Base-by-base conservation (phyloP, 1,140 invertebrate genomes). In the Drosophila repletoides region DNA sequence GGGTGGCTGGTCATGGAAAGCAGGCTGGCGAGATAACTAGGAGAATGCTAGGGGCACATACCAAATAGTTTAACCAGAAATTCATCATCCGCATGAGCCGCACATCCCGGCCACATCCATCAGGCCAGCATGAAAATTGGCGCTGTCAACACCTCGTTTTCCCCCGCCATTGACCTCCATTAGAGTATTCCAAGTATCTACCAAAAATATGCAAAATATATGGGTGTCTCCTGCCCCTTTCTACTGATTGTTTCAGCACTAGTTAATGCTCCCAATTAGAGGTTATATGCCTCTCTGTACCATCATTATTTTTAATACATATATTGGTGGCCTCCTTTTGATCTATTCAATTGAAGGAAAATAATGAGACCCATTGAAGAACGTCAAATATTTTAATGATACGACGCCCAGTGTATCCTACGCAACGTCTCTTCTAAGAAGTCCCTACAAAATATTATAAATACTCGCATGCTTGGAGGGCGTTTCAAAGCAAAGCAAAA, bases 1-100 rank as follows among this genome's bases (percentile, higher is more conserved):
- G 34, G 14, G 6, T 1, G 5, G n/a, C 15, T 1, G 36, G 10
- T 1, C 5, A 15, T 14, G 2, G 9, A 17, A 1, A 5, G 12
- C 17, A n/a, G n/a, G 21, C 9, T 26, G 21, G 5, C 6, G 19
- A n/a, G 36, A n/a, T 19, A 7, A 14, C 2, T 5, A 15, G 22
- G 2, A 24, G 1, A 12, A 6, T 24, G 6, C 5, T n/a, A n/a
- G 9, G 24, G 41, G 45, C 36, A 48, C 22, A 29, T 40, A 59
- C 71, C 80, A 75, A 86, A 84, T 84, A 86, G 79, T 84, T 84
- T 86, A 86, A 80, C 71, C 80, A 75, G 66, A 75, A 72, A 84
- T 86, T 86, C 80, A 76, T 84, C 80, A 84, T 80, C 59, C 38
- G 22, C 74, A 68, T 34, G 40, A 63, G 43, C 60, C 83, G 40